phyloP scores from a whole-genome alignment of 2,888 invertebrate genomes.

The Choreutis nemorana region DNA sequence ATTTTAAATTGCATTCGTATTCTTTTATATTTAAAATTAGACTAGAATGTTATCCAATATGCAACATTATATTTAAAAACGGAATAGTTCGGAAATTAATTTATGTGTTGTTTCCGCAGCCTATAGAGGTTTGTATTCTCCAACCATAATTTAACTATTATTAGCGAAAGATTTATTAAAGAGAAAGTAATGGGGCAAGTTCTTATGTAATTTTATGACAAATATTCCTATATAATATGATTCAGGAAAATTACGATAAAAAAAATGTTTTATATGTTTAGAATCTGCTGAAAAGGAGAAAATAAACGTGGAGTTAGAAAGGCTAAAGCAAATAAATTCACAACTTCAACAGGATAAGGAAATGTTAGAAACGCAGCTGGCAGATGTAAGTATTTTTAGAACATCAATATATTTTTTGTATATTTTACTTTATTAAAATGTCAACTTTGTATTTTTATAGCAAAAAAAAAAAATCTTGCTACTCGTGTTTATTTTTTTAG shows the following conservation, averaged over 20 bases:
- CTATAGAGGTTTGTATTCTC: no score
- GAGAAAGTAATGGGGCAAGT: no score
- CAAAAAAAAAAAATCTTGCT: no score
- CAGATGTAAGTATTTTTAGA: constrained; percentile 25
- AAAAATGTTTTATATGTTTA: constrained; percentile 23
- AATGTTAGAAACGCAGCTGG: constrained; percentile 35
- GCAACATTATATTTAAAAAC: no score
- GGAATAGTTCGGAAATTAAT: no score
- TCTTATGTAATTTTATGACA: no score
- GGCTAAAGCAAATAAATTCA: constrained; percentile 46
- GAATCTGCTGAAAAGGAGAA: constrained; percentile 67
- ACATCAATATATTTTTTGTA: not conserved
- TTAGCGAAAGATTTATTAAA: no score
- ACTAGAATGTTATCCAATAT: constrained; percentile 4
- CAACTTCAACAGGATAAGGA: constrained; percentile 54
- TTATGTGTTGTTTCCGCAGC: no score
- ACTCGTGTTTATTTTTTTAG: constrained; percentile 7
- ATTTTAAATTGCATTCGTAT: constrained; percentile 6
- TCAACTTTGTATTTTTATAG: not conserved
- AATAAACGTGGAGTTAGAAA: constrained; percentile 71
- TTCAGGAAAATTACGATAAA: not conserved
- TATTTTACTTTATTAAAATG: not conserved
- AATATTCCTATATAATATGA: no score
- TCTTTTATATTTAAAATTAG: constrained; percentile 1
- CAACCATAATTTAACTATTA: no score